phyloP scores from a whole-genome alignment of 2,888 invertebrate genomes.

The Augiades crinisus region DNA sequence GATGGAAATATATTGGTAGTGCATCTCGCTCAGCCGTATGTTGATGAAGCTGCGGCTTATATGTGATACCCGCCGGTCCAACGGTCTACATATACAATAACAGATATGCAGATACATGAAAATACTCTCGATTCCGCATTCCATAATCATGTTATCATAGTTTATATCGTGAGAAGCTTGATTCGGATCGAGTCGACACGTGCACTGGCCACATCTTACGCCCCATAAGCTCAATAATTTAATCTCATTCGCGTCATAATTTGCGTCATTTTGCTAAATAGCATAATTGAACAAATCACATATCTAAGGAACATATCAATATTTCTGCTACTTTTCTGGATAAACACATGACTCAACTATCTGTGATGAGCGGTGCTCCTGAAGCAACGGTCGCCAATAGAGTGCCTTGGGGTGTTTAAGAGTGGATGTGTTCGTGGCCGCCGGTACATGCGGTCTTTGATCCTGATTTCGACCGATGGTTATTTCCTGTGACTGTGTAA shows the following conservation, averaged over 20 bases:
- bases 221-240: background rate
- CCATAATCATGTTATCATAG: background rate
- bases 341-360: too few species aligned
- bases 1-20: background rate
- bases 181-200: background rate
- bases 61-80: background rate
- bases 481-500: background rate
- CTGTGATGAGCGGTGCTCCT: too few species aligned
- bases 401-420: background rate
- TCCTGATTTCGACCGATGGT: background rate
- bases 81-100: background rate
- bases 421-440: conserved; percentile 1
- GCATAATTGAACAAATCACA: too few species aligned
- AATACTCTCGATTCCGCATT: background rate
- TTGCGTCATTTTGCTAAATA: too few species aligned
- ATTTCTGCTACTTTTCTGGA: too few species aligned
- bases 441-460: background rate
- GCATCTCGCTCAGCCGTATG: background rate
- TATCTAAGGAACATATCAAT: too few species aligned
- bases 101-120: background rate
- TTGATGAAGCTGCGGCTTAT: conserved; percentile 3
- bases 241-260: too few species aligned
- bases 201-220: conserved; percentile 2
- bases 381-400: too few species aligned
- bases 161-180: background rate